Conservation (phyloP, 1,140 invertebrate species). For the Tetraneura akinire region DNA sequence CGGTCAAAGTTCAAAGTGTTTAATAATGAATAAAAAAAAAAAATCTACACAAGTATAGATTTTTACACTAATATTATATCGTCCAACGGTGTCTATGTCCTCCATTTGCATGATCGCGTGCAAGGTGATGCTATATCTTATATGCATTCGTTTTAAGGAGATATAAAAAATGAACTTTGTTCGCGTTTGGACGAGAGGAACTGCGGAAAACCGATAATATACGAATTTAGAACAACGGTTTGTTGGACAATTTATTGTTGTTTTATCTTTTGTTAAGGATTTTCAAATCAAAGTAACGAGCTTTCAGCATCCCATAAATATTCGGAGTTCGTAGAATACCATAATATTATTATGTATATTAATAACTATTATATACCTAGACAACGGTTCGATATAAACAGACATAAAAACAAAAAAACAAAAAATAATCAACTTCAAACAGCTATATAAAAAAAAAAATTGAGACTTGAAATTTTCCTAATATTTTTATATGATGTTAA, state of each 20-base stretch:
- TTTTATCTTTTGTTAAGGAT: conserved; percentile 9
- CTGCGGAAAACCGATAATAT: neutral
- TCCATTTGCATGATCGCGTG: neutral
- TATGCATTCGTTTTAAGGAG: neutral
- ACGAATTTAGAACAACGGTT: neutral
- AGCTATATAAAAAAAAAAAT: too few species aligned
- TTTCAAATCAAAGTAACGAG: neutral
- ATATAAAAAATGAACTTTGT: conserved; percentile 24
- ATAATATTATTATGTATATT: too few species aligned
- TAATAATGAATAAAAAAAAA: too few species aligned
- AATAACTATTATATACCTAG: neutral
- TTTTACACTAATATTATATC: neutral
- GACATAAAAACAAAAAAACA: neutral
- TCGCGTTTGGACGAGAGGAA: neutral
- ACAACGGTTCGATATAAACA: neutral
- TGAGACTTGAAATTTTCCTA: too few species aligned
- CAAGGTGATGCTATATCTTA: neutral
- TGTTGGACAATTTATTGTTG: neutral
- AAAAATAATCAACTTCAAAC: neutral
- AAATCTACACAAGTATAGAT: neutral
- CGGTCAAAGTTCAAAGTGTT: too few species aligned
- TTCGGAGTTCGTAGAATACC: neutral
- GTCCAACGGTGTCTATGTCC: neutral
- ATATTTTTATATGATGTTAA: too few species aligned
- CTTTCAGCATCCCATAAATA: neutral